Evolutionary conservation across 2,888 invertebrate species (phyloP).

Genomic region (Coremacera marginata): DNA sequence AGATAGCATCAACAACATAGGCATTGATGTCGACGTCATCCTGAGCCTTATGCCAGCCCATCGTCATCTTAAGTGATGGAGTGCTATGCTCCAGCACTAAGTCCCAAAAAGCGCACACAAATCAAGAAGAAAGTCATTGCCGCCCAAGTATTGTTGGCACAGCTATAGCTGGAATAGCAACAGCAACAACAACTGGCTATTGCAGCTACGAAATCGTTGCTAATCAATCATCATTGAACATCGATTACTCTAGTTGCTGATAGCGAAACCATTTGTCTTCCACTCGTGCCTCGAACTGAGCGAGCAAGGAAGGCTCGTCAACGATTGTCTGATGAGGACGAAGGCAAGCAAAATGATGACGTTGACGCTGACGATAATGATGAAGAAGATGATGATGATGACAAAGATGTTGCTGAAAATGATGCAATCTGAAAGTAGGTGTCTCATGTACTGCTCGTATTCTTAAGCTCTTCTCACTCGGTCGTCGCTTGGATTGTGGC

Average conservation of each 20-base stretch:
- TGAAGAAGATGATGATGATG: background rate
- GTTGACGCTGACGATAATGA: background rate
- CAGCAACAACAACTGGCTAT: background rate
- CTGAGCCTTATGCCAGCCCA: background rate
- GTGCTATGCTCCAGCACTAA: background rate
- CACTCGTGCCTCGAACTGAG: constrained; percentile 3
- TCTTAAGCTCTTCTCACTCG: background rate
- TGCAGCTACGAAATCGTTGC: constrained; percentile 50
- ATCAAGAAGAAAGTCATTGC: constrained; percentile 43
- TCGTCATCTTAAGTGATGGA: constrained; percentile 18
- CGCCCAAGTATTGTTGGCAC: constrained; percentile 36
- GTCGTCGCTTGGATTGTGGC: background rate
- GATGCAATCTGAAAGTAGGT: background rate
- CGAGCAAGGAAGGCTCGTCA: background rate
- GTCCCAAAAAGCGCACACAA: constrained; percentile 30
- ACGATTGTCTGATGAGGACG: background rate
- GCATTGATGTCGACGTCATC: constrained; percentile 5
- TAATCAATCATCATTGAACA: constrained; percentile 63
- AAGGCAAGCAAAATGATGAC: background rate
- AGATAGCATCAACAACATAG: background rate
- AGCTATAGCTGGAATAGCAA: background rate
- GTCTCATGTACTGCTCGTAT: background rate
- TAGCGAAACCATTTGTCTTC: constrained; percentile 55
- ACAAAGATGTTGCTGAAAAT: background rate
- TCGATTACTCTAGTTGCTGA: constrained; percentile 59